Base-by-base conservation (phyloP, 2,113 vertebrate genomes). In the Petrocephalus microphthalmus region DNA sequence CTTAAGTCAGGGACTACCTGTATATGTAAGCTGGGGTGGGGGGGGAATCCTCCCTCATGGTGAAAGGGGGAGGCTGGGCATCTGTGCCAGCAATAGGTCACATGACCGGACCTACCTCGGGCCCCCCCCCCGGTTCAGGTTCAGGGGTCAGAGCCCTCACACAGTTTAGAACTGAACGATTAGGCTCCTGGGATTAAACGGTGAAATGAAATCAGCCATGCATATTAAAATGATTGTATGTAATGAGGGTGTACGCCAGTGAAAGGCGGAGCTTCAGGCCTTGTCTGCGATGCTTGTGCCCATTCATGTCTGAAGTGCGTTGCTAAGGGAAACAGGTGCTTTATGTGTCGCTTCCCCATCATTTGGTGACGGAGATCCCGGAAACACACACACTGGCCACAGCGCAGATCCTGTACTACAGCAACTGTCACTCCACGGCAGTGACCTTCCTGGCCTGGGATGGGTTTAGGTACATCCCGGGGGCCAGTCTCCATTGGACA, bases 1-100 rank as follows among this genome's bases (percentile, higher is more conserved):
- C 42, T 1, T 42, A 42, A 42, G 42, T 42, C 42, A 42, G 42
- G 42, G 42, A 42, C 42, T 42, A 42, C 42, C 42, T 42, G 42
- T 42, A 42, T 42, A 42, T 42, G 42, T 86, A 49, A 87, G 84
- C 85, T 82, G 71, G 25, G 64, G 88, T 88, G 83, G 83, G 45
- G 64, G 74, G 71, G 82, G 71, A 8, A 10, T 67, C 60, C 89
- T 87, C 91, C 91, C 91, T 91, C 88, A 91, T 93, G 90, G 90
- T 92, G 56, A 89, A 56, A 88, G 54, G 52, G 83, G 57, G 57
- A 87, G 67, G 22, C 81, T 47, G 29, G 33, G 33, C 42, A 33
- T 67, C 57, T 85, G 86, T 85, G 86, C 54, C 87, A 78, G 86
- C 33, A 19, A 53, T 20, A n/a, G 89, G 84, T 90, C 87, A 89